phyloP scores from a whole-genome alignment of 2,888 invertebrate species.

The Nomada hirtipes region DNA sequence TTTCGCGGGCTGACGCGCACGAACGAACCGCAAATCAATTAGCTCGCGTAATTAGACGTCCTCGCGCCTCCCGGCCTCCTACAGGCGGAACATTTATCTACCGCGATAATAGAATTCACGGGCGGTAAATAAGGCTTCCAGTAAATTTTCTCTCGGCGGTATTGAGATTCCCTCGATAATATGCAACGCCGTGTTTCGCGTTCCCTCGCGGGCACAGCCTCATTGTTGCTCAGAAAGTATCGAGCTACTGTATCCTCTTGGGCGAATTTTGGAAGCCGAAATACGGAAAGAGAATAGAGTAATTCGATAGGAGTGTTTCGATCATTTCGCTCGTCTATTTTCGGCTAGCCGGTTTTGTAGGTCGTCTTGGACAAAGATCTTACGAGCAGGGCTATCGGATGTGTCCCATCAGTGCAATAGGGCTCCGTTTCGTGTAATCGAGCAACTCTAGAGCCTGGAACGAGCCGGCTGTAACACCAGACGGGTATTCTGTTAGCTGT shows the following conservation, averaged over 20 bases:
- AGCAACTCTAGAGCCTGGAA: background rate
- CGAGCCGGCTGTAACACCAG: background rate
- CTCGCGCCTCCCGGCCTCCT: constrained; percentile 8
- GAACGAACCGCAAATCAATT: constrained; percentile 59
- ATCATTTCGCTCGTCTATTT: constrained; percentile 15
- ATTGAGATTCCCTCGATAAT: background rate
- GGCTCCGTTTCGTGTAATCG: constrained; percentile 31
- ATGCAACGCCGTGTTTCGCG: background rate
- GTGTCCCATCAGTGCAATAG: constrained; percentile 37
- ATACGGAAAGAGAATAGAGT: background rate
- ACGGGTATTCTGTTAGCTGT: constrained; percentile 3
- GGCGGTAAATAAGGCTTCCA: background rate
- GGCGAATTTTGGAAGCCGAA: background rate
- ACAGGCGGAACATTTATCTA: constrained; percentile 26
- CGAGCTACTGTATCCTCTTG: background rate
- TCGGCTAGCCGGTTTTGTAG: constrained; percentile 11
- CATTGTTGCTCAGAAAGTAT: background rate
- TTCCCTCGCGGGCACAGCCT: background rate
- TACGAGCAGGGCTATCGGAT: constrained; percentile 30
- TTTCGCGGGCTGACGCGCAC: background rate
- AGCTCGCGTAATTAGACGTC: constrained; percentile 53
- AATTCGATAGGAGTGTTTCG: constrained; percentile 14
- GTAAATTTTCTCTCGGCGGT: background rate
- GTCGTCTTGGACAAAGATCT: constrained; percentile 17
- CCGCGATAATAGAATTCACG: background rate